Base-by-base conservation (phyloP, 2,113 vertebrate genomes). In the Cyanoramphus novaezelandiae region DNA sequence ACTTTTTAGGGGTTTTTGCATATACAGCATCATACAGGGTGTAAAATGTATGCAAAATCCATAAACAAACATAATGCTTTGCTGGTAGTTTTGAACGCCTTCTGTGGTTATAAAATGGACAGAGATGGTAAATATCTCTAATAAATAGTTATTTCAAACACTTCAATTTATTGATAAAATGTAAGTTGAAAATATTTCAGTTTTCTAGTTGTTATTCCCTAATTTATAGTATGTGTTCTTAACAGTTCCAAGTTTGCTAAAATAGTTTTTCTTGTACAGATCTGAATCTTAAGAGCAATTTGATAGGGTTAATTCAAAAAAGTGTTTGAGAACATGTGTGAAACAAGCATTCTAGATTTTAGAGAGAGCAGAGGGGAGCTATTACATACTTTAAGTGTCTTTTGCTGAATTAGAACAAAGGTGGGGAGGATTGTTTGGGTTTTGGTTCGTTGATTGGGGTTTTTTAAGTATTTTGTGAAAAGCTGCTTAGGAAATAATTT, bases 111-210 rank as follows among this genome's bases (percentile, higher is more conserved):
- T 84, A 50, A 88, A 88, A 70, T 63, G 13, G 69, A 47, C 24
- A 20, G 41, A 67, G 9, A 17, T 75, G 20, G 17, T 41, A 67
- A 55, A 23, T 86, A 31, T 39, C 18, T 53, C 13, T 43, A 43
- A 16, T 43, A 83, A 29, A 31, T 37, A 37, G 5, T 41, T 84
- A 64, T 25, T 29, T 82, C 2, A 1, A 75, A 35, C 31, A 46
- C 33, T 92, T 89, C n/a, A 46, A 27, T 88, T 88, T 88, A 31
- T 71, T 71, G 35, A 25, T 81, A 35, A 84, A 86, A 75, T n/a
- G 23, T 29, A 94, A 77, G 6, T 64, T 44, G 49, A 83, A 79
- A 75, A 68, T 18, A 5, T 75, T 87, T 43, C 28, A 55, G 10
- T 79, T 83, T 92, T 19, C 27, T 84, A 29, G 17, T 3, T 65